Percentiles rank a stretch among this genome's conserved stretches.
phyloP scores from a whole-genome alignment of 2,888 invertebrate species.

The Atethmia centrago region DNA sequence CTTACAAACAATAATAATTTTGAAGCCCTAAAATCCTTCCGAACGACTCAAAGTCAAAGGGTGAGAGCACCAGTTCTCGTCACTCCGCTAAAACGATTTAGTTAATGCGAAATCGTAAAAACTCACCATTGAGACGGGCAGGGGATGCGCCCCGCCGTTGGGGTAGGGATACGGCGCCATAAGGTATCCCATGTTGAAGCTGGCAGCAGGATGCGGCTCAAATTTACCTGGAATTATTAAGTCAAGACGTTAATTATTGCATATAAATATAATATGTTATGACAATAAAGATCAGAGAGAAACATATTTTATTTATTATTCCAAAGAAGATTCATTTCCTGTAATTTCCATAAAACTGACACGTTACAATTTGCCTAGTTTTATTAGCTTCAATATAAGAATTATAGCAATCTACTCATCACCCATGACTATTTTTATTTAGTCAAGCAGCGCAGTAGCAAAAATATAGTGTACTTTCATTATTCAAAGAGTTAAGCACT shows the following conservation, averaged over 20 bases:
- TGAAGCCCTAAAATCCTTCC: not conserved
- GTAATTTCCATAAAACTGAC: slow-evolving; percentile 13
- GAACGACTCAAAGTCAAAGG: slow-evolving; percentile 50
- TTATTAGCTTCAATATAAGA: slow-evolving; percentile 2
- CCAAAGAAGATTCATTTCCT: slow-evolving; percentile 5
- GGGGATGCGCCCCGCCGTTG: slow-evolving; percentile 95
- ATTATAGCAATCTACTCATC: not conserved
- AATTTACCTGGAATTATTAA: slow-evolving; percentile 92
- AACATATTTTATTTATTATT: slow-evolving; percentile 3
- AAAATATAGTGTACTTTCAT: not conserved
- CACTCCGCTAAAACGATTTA: slow-evolving; percentile 62
- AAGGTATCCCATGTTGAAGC: slow-evolving; percentile 98
- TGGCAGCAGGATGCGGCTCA: slow-evolving; percentile 94
- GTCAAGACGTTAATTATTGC: not conserved
- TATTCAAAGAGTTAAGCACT: no score
- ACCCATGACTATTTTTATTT: slow-evolving; percentile 16
- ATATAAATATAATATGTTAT: not conserved
- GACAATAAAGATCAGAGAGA: slow-evolving; percentile 1
- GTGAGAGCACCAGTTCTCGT: slow-evolving; percentile 50
- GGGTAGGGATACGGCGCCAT: slow-evolving; percentile 97
- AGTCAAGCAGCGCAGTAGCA: not conserved
- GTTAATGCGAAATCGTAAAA: slow-evolving; percentile 59
- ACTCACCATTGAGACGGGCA: slow-evolving; percentile 97
- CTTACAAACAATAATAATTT: not conserved
- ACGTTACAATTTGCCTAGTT: not conserved